phyloP scores from a whole-genome alignment of 2,888 invertebrate genomes.

The Acanthopleura granulata region DNA sequence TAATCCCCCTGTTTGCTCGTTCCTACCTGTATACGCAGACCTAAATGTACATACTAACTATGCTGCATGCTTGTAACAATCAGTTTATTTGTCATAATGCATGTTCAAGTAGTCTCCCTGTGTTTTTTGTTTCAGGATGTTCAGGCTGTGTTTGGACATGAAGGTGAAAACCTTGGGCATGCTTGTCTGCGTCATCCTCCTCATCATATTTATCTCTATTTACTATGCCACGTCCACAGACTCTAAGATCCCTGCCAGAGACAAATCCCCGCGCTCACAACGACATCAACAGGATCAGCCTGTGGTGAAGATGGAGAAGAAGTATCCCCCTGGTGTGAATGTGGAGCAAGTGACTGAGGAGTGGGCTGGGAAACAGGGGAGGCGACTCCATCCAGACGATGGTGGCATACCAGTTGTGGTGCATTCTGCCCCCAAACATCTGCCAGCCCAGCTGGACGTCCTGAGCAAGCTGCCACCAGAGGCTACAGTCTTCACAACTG shows the following conservation, averaged over 20 bases:
- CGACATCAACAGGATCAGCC: not conserved
- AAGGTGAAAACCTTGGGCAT: constrained; percentile 18
- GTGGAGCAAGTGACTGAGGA: not conserved
- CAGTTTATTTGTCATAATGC: too few relatives aligned
- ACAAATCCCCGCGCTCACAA: not conserved
- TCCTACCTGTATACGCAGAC: too few relatives aligned
- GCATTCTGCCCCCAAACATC: not conserved
- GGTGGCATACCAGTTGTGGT: constrained; percentile 1
- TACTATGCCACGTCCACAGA: constrained; percentile 16
- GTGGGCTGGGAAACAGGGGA: not conserved
- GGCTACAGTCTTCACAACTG: constrained; percentile 7
- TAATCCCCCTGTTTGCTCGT: too few relatives aligned
- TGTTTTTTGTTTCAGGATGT: constrained; percentile 9
- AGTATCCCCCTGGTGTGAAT: too few relatives aligned
- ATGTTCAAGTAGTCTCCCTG: too few relatives aligned
- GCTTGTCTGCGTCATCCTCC: not conserved
- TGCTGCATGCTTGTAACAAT: too few relatives aligned
- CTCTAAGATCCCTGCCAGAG: constrained; percentile 12
- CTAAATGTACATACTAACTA: too few relatives aligned
- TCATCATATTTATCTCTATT: constrained; percentile 6
- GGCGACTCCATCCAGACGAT: not conserved
- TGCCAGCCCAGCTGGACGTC: not conserved
- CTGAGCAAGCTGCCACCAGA: constrained; percentile 9
- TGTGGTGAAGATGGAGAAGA: not conserved
- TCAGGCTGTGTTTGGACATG: constrained; percentile 5